These are phyloP conservation scores for Sinelater perroti DNA, from an alignment of 2,888 invertebrate species.

Conservation along the genomic window DNA sequence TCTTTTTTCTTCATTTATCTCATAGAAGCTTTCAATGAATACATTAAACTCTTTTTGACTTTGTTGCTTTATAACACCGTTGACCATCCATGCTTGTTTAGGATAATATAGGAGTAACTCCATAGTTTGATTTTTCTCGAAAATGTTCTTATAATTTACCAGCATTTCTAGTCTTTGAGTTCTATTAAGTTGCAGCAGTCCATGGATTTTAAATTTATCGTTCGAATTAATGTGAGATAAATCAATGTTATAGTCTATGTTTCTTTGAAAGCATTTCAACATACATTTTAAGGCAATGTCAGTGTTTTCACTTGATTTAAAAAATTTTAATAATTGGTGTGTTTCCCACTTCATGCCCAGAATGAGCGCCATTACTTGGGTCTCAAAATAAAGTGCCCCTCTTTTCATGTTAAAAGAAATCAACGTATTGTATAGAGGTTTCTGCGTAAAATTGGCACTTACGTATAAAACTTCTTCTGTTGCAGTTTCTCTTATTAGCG, in stretches of 20 bases:
- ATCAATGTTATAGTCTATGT: conserved; percentile 39
- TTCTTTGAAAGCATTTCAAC: conserved; percentile 37
- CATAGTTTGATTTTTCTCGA: conserved; percentile 24
- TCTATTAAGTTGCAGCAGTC: conserved; percentile 39
- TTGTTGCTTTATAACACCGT: conserved; percentile 31
- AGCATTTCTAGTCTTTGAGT: conserved; percentile 38
- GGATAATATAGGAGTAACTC: conserved; percentile 42
- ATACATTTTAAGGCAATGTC: conserved; percentile 38
- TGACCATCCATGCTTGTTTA: conserved; percentile 36
- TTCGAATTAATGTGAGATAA: conserved; percentile 35
- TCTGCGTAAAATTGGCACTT: conserved; percentile 33
- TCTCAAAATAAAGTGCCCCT: conserved; percentile 40
- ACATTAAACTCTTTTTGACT: conserved; percentile 15
- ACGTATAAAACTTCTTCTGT: conserved; percentile 31
- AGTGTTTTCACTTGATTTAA: conserved; percentile 10
- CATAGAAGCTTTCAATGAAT: conserved; percentile 22
- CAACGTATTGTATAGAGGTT: conserved; percentile 39
- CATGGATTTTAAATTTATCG: conserved; percentile 28
- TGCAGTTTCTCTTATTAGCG: conserved; percentile 17
- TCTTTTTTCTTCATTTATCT: conserved; percentile 19
- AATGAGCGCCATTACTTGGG: conserved; percentile 29
- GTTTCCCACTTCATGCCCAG: conserved; percentile 42
- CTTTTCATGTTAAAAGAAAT: conserved; percentile 36
- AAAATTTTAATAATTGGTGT: conserved; percentile 41
- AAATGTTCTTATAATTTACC: conserved; percentile 31